These are phyloP conservation scores for Galeopterus variegatus DNA, from an alignment of 2,113 vertebrate genomes.

Conservation along the genomic window DNA sequence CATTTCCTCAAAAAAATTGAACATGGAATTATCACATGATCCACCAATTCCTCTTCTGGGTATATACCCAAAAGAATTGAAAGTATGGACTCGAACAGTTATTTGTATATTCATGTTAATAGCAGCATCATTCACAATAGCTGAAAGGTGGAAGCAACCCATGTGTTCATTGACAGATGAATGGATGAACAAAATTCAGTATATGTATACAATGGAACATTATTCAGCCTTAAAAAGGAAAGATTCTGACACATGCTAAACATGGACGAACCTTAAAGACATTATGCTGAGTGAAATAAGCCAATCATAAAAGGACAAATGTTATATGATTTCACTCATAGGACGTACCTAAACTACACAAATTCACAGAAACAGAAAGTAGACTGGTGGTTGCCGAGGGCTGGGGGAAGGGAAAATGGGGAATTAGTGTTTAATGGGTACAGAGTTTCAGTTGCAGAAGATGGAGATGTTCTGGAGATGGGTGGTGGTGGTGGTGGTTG, in stretches of 20 bases:
- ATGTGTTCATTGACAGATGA: background rate
- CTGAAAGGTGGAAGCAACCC: background rate
- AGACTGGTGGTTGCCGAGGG: background rate
- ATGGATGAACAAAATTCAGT: background rate
- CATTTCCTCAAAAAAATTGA: slow-evolving; percentile 38
- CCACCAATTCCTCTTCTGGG: background rate
- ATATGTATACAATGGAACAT: background rate
- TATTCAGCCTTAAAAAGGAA: slow-evolving; percentile 24
- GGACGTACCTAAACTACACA: background rate
- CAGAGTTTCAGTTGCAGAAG: background rate
- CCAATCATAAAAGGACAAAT: background rate
- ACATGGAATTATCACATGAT: background rate
- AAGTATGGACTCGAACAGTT: slow-evolving; percentile 1
- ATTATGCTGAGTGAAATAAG: slow-evolving; percentile 29
- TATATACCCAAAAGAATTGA: background rate
- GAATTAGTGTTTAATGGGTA: background rate
- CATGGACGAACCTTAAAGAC: background rate
- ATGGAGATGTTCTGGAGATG: background rate
- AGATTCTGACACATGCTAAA: background rate
- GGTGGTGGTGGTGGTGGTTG: background rate
- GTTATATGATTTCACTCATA: background rate
- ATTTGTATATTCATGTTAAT: background rate
- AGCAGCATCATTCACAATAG: background rate
- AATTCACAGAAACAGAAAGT: background rate
- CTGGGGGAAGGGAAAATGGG: background rate